A percentile compares a stretch with the other conserved stretches of the same genome.
phyloP scores from a whole-genome alignment of 2,888 invertebrate species.

The Cosmia trapezina region DNA sequence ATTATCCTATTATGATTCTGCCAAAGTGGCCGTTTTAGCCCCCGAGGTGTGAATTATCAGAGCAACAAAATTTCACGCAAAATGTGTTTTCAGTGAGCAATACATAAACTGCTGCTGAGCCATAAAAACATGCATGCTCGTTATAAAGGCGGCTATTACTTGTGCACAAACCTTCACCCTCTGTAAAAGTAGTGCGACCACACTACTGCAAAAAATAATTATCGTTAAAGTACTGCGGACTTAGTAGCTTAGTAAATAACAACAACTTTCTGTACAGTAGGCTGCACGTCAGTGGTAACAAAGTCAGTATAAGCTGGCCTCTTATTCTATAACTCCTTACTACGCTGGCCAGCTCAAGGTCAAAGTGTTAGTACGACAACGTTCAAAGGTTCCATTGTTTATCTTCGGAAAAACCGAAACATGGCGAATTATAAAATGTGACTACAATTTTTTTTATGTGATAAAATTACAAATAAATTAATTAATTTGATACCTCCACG shows the following conservation, averaged over 20 bases:
- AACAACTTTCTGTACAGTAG: background rate
- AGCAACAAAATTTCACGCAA: background rate
- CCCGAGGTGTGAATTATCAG: conserved; percentile 3
- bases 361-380: too few species aligned
- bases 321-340: background rate
- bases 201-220: background rate
- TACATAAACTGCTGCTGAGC: conserved; percentile 1
- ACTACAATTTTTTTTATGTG: too few species aligned
- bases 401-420: too few species aligned
- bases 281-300: background rate
- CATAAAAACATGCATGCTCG: conserved; percentile 22
- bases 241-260: background rate
- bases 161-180: conserved; percentile 1
- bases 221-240: background rate
- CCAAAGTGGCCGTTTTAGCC: too few species aligned
- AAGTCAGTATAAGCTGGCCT: background rate
- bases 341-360: background rate
- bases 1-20: too few species aligned
- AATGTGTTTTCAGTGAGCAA: background rate
- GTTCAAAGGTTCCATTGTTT: too few species aligned
- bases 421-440: too few species aligned
- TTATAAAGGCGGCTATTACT: conserved; percentile 3
- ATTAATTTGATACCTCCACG: too few species aligned
- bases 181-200: conserved; percentile 16
- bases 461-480: too few species aligned